phyloP scores from a whole-genome alignment of 2,113 vertebrate genomes.

The Dicaeum eximium region DNA sequence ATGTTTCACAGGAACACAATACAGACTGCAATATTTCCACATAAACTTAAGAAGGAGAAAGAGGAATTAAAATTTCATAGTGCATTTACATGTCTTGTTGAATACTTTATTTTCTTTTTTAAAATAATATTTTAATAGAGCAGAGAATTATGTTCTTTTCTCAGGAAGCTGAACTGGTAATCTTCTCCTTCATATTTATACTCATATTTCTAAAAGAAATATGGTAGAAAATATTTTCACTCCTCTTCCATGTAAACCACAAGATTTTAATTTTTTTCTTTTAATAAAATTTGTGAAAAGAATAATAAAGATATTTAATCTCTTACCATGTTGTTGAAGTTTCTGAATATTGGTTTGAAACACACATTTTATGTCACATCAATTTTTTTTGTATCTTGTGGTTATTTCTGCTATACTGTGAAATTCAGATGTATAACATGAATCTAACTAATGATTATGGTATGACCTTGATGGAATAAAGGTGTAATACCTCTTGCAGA shows the following conservation, averaged over 20 bases:
- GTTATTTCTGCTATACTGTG: neutral
- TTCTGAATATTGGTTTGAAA: neutral
- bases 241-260: neutral
- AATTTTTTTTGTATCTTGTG: neutral
- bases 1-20: neutral
- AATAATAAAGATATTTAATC: neutral
- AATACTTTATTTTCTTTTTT: neutral
- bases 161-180: neutral
- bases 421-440: neutral
- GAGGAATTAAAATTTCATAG: neutral
- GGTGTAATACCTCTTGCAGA: rapidly evolving
- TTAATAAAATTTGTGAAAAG: neutral
- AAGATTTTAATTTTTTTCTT: neutral
- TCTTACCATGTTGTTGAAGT: neutral
- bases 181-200: neutral
- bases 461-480: neutral
- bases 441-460: neutral
- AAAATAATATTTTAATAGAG: neutral
- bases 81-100: neutral
- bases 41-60: neutral
- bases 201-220: neutral
- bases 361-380: neutral
- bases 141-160: neutral
- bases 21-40: neutral
- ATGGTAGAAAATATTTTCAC: neutral